A percentile compares a stretch with the other conserved stretches of the same genome.
Evolutionary conservation across 2,797 vertebrate species (phyloP).

Genomic region (Avahi laniger): DNA sequence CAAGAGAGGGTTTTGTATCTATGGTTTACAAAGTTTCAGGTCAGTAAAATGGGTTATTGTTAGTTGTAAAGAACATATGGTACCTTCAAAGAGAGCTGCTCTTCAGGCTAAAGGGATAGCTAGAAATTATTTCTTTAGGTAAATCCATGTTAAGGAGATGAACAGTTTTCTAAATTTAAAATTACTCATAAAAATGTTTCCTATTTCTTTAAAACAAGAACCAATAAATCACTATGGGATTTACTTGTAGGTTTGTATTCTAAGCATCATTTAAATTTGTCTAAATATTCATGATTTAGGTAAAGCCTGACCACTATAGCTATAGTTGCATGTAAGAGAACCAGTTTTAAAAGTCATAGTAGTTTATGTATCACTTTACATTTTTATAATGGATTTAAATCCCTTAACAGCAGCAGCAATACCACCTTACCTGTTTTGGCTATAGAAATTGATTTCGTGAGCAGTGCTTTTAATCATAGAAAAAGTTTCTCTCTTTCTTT

Average conservation of each 20-base stretch:
- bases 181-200: constrained; percentile 4
- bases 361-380: not conserved
- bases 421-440: constrained; percentile 22
- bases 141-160: not conserved
- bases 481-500: constrained; percentile 42
- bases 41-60: not conserved
- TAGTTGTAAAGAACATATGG: constrained; percentile 21
- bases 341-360: not conserved
- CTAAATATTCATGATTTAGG: not conserved
- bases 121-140: constrained; percentile 1
- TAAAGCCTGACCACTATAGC: not conserved
- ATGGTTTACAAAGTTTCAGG: not conserved
- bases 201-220: constrained; percentile 31
- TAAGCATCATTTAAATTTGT: constrained; percentile 43
- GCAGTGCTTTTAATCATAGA: constrained; percentile 57
- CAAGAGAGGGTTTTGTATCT: not conserved
- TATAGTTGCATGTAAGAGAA: not conserved
- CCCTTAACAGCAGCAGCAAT: not conserved
- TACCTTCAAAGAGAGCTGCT: not conserved
- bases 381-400: not conserved
- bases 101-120: not conserved
- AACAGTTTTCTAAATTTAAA: constrained; percentile 53
- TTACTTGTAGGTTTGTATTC: constrained; percentile 5
- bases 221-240: not conserved
- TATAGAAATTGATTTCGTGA: constrained; percentile 24